Percentiles rank a stretch among this genome's conserved stretches.
phyloP scores from a whole-genome alignment of 2,113 vertebrate species.

The Smithornis capensis region DNA sequence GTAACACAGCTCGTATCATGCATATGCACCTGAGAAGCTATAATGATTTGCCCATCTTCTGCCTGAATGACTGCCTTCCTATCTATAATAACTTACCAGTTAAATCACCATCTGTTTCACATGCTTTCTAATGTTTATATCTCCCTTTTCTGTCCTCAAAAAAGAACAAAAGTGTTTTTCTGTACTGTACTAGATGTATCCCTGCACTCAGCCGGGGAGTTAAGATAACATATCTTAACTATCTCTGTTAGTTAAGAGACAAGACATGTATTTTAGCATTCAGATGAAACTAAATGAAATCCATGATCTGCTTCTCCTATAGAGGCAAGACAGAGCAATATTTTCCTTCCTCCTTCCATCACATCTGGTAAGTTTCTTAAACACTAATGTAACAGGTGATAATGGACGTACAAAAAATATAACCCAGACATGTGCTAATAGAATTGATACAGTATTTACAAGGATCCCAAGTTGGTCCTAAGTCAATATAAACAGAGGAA shows the following conservation, averaged over 20 bases:
- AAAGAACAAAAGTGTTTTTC: slow-evolving; percentile 23
- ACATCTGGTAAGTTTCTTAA: slow-evolving; percentile 42
- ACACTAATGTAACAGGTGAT: neutral
- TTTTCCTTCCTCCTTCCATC: neutral
- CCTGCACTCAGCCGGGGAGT: neutral
- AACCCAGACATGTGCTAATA: neutral
- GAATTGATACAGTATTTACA: slow-evolving; percentile 31
- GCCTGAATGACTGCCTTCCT: slow-evolving; percentile 5
- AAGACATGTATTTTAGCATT: neutral
- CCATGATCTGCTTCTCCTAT: neutral
- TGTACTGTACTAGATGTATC: neutral
- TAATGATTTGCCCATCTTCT: slow-evolving; percentile 49
- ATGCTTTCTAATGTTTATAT: slow-evolving; percentile 29
- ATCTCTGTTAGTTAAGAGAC: neutral
- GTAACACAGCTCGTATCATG: slow-evolving; percentile 20
- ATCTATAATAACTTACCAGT: slow-evolving; percentile 55
- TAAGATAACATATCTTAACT: neutral
- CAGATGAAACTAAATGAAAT: neutral
- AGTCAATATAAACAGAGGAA: neutral
- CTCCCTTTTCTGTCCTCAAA: slow-evolving; percentile 26
- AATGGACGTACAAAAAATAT: slow-evolving; percentile 14
- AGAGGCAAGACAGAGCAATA: neutral
- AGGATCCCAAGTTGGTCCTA: neutral
- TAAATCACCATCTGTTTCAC: slow-evolving; percentile 55
- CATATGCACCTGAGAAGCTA: slow-evolving; percentile 44